Percentiles rank a stretch among this genome's conserved stretches.
Evolutionary conservation across 2,797 vertebrate species (phyloP).

Genomic region (Gallinago stenura): DNA sequence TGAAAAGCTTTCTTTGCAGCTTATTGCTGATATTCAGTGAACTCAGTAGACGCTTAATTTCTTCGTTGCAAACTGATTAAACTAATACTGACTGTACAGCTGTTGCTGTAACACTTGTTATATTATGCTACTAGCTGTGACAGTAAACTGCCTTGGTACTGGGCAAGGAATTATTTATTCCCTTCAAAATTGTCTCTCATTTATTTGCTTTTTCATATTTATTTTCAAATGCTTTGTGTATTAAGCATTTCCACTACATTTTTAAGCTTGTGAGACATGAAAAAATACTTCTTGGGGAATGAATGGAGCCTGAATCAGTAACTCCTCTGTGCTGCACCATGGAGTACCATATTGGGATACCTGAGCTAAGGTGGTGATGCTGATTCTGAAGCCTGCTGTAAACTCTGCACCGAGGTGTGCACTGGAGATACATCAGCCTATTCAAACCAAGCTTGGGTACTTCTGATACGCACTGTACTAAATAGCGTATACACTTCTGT

Average conservation of each 20-base stretch:
- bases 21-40: background rate
- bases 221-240: background rate
- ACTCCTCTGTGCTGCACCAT: background rate
- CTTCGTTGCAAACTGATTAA: background rate
- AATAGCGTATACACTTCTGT: accelerated
- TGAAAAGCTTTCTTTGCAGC: background rate
- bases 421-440: background rate
- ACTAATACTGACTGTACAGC: background rate
- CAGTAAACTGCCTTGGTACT: background rate
- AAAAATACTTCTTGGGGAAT: background rate
- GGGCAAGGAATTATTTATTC: background rate
- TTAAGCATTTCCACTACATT: background rate
- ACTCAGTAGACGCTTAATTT: background rate
- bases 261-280: background rate
- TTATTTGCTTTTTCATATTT: background rate
- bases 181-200: background rate
- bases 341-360: background rate
- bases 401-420: background rate
- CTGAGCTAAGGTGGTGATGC: background rate
- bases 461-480: background rate
- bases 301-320: accelerated
- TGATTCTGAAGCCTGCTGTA: background rate
- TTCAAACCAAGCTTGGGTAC: background rate
- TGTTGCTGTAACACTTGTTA: background rate
- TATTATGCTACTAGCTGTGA: background rate